Conservation (phyloP, 2,113 vertebrate species). For the Melanerpes formicivorus region DNA sequence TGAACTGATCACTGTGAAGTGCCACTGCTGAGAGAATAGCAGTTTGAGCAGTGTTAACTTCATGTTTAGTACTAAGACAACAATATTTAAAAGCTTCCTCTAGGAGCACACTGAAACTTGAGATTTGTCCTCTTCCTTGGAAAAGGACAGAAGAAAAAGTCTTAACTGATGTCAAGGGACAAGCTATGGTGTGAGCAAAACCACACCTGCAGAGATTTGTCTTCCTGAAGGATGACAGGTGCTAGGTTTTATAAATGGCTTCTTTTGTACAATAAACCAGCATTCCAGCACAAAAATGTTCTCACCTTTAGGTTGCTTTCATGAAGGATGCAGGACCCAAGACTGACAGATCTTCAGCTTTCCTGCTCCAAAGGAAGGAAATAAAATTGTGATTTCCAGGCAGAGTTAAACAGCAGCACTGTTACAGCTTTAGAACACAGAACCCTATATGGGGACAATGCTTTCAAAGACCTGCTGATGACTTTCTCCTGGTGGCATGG, state of each 20-base stretch:
- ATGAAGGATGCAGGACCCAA: background rate
- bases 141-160: background rate
- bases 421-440: background rate
- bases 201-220: fast-evolving
- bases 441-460: background rate
- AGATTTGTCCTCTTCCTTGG: background rate
- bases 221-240: background rate
- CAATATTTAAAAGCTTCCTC: background rate
- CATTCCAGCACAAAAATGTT: background rate
- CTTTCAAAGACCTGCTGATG: background rate
- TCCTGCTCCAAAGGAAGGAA: background rate
- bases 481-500: background rate
- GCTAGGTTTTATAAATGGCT: background rate
- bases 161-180: background rate
- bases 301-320: background rate
- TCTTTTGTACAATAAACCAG: constrained; percentile 34
- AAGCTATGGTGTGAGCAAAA: background rate
- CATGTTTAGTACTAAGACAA: background rate
- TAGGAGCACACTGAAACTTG: background rate
- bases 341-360: background rate
- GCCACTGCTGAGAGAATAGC: background rate
- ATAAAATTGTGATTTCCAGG: background rate
- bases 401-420: background rate
- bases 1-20: constrained; percentile 37
- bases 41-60: background rate